Evolutionary conservation across 2,797 vertebrate species (phyloP), one percentile per base, ranked within the genome.

Genomic region (Morelia viridis): DNA sequence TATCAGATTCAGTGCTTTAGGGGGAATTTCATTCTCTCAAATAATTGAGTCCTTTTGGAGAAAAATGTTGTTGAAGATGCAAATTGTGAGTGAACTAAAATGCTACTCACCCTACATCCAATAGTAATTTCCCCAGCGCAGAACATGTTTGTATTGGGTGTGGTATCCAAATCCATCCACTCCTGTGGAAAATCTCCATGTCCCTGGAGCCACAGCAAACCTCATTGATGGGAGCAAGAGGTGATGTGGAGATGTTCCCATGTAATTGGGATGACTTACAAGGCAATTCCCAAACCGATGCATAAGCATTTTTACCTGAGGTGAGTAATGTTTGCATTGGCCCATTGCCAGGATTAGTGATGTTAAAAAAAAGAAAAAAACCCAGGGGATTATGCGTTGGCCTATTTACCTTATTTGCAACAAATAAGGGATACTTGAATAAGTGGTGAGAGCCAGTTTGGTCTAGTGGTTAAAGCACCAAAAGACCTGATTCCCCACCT

Each of bases 231-330:
- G 68, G 60, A 60, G 17, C 5, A 65, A 85, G 15, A 84, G 35
- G 53, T 92, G 61, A 56, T n/a, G 2, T 85, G 35, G 76, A 89
- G 61, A 89, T 17, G 62, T 92, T 68, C 91, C 50, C 87, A 58
- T 65, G 71, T 11, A 68, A 60, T 35, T 89, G 83, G 61, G 83
- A 8, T 61, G 83, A 50, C 12, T 91, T n/a, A 62, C 35, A 64
- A 50, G 19, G 58, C 41, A 62, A 31, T 3, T n/a, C 57, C 62
- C 60, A 92, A 61, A 68, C 83, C 85, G 86, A 26, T 26, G 19
- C 56, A 31, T 3, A 60, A 61, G 4, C 26, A 46, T 50, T 64
- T 84, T 26, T 76, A 64, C n/a, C 53, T 89, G 60, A 57, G 91
- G 60, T 46, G 61, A 89, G 12, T 71, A 53, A 89, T 86, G 41